A percentile compares a stretch with the other conserved stretches of the same genome.
Conservation (phyloP, 2,797 vertebrate species). For the Holocentrus rufus region DNA sequence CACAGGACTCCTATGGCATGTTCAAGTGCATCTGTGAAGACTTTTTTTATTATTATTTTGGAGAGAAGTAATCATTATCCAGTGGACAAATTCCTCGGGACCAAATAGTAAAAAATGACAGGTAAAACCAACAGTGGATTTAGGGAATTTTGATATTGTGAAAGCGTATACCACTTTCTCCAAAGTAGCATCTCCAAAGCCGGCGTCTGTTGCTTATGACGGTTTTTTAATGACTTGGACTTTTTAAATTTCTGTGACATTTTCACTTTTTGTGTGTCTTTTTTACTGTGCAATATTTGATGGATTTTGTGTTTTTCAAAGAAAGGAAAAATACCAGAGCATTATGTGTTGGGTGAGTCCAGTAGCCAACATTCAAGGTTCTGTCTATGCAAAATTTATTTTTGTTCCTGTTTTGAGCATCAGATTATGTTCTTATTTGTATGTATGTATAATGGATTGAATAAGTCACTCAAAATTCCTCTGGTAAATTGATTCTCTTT, state of each 20-base stretch:
- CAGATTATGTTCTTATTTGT: constrained; percentile 10
- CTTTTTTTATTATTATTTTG: constrained; percentile 32
- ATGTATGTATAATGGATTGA: constrained; percentile 21
- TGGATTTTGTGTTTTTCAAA: constrained; percentile 58
- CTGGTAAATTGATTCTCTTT: background rate
- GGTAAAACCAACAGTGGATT: background rate
- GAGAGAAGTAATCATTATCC: constrained; percentile 15
- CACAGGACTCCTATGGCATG: constrained; percentile 22
- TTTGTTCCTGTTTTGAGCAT: constrained; percentile 20
- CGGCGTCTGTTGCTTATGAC: constrained; percentile 43
- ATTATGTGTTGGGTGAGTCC: constrained; percentile 24
- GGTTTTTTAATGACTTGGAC: constrained; percentile 37
- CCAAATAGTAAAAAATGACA: constrained; percentile 38
- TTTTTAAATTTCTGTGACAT: constrained; percentile 43
- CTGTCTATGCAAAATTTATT: constrained; percentile 33
- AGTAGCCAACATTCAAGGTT: constrained; percentile 22
- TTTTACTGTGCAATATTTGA: constrained; percentile 76
- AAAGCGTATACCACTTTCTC: constrained; percentile 36
- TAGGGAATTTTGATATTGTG: constrained; percentile 5
- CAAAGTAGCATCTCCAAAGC: constrained; percentile 17
- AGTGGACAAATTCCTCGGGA: constrained; percentile 22
- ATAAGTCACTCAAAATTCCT: background rate
- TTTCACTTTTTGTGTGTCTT: constrained; percentile 55
- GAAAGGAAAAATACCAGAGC: constrained; percentile 25
- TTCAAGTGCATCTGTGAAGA: constrained; percentile 21